These are phyloP conservation scores for Pelvicachromis taeniatus DNA, from an alignment of 2,113 vertebrate species.

Conservation along the genomic window DNA sequence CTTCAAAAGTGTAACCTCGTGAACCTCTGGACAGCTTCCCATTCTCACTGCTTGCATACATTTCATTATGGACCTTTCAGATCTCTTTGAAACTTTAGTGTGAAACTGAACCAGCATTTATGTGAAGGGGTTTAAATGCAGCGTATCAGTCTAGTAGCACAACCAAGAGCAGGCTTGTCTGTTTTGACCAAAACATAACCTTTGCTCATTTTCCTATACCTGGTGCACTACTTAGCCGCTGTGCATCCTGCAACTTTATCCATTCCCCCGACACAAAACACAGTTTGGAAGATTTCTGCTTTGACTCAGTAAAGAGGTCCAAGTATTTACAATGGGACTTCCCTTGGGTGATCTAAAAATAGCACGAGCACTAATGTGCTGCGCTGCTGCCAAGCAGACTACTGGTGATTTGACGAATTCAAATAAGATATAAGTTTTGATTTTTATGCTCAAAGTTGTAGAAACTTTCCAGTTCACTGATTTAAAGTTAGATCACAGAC, in stretches of 20 bases:
- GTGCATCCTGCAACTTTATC: background rate
- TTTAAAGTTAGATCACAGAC: background rate
- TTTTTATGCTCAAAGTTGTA: background rate
- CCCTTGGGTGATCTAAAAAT: background rate
- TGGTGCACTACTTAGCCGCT: background rate
- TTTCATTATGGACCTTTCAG: background rate
- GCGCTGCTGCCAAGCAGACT: background rate
- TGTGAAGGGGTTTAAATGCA: background rate
- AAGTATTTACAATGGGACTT: background rate
- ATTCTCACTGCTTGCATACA: background rate
- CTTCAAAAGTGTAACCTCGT: background rate
- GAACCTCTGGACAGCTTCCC: background rate
- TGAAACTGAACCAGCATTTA: background rate
- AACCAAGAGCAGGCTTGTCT: background rate
- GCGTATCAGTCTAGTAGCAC: background rate
- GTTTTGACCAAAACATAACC: background rate
- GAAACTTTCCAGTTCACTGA: background rate
- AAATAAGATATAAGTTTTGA: background rate
- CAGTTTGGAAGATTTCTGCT: background rate
- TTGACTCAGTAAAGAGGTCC: background rate
- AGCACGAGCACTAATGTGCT: background rate
- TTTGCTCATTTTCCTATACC: background rate
- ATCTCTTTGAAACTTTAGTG: background rate
- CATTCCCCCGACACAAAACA: background rate
- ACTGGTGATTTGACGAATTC: background rate